Evolutionary conservation across 2,888 invertebrate species (phyloP).

Genomic region (Cheilosia soror): DNA sequence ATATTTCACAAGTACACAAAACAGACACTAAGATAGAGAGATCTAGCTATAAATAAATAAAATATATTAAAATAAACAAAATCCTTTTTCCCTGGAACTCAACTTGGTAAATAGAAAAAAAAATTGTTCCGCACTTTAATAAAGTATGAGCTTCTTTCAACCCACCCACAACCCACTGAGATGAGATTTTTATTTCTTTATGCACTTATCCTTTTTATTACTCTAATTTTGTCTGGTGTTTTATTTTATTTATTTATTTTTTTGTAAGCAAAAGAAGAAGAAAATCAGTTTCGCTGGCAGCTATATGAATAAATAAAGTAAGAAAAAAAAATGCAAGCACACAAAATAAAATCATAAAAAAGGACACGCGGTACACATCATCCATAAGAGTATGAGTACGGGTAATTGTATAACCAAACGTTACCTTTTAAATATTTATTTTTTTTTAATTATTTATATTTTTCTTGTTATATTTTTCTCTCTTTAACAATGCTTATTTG

Average conservation of each 20-base stretch:
- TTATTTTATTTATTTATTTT: constrained; percentile 22
- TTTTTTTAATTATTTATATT: not conserved
- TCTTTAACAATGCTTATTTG: constrained; percentile 34
- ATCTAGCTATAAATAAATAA: constrained; percentile 10
- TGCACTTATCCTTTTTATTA: constrained; percentile 64
- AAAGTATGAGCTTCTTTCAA: constrained; percentile 6
- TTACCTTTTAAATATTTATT: constrained; percentile 16
- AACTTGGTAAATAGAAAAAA: constrained; percentile 11
- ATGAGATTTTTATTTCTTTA: constrained; percentile 33
- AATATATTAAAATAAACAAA: constrained; percentile 1
- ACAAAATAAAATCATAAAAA: constrained; percentile 22
- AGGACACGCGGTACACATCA: constrained; percentile 30
- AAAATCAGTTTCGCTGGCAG: constrained; percentile 33
- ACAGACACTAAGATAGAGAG: not conserved
- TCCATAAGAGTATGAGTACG: not conserved
- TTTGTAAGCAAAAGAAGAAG: constrained; percentile 1
- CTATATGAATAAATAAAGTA: constrained; percentile 41
- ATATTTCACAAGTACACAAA: constrained; percentile 10
- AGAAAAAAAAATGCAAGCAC: not conserved
- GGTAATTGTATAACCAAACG: constrained; percentile 34
- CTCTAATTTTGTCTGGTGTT: constrained; percentile 56
- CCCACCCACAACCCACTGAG: not conserved
- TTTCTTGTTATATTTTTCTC: not conserved
- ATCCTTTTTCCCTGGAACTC: constrained; percentile 12
- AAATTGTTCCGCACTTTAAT: constrained; percentile 15